Conservation (phyloP, 92 coral and sea anemone species). For the Galaxea fascicularis region DNA sequence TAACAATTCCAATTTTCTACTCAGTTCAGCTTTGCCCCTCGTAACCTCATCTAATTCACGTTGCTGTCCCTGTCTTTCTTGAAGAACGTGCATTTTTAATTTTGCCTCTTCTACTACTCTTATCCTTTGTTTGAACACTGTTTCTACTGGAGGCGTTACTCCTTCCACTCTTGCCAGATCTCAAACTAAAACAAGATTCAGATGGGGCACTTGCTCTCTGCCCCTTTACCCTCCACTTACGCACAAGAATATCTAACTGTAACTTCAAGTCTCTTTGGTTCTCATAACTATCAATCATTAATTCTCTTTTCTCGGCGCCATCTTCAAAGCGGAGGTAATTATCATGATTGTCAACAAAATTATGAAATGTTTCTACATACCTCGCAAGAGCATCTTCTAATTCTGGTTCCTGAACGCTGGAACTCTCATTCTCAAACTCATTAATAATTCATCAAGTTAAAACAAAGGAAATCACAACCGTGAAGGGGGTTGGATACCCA, state of each 20-base stretch:
- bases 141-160: constrained; percentile 54
- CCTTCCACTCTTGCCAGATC: constrained; percentile 39
- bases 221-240: constrained; percentile 36
- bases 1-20: constrained; percentile 52
- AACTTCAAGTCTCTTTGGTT: too few relatives aligned
- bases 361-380: constrained; percentile 31
- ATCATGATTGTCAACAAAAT: constrained; percentile 71
- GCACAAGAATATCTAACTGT: constrained; percentile 50
- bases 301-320: constrained; percentile 59
- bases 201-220: constrained; percentile 52
- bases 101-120: constrained; percentile 57
- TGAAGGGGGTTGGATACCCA: too few relatives aligned
- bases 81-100: constrained; percentile 57
- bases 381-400: background rate
- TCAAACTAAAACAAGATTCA: constrained; percentile 41
- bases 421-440: too few relatives aligned
- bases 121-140: constrained; percentile 49
- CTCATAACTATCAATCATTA: constrained; percentile 60
- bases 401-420: background rate
- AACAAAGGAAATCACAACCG: too few relatives aligned
- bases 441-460: too few relatives aligned
- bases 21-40: constrained; percentile 55
- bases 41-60: constrained; percentile 36
- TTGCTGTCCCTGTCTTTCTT: constrained; percentile 56
- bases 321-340: constrained; percentile 63